Conservation (phyloP, 1,140 invertebrate genomes). For the Himalopsyche phryganea region DNA sequence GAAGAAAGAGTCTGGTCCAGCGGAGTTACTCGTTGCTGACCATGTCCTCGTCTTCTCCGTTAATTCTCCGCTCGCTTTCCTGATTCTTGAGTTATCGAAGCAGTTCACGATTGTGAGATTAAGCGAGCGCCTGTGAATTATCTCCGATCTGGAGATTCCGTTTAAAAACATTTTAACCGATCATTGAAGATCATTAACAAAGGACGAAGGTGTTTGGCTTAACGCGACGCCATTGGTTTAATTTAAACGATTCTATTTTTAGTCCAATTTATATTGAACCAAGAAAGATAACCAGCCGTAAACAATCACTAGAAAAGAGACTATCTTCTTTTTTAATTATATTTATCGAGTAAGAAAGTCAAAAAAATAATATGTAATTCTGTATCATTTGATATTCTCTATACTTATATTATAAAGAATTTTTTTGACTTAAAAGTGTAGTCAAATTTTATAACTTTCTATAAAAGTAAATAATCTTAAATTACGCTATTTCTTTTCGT, state of each 20-base stretch:
- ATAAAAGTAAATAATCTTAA: no score
- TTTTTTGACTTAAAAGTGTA: no score
- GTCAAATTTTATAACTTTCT: no score
- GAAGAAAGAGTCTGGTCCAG: not conserved
- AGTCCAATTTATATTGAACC: no score
- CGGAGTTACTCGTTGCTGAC: conserved; percentile 3
- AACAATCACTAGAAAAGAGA: no score
- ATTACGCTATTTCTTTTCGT: no score
- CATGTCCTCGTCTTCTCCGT: not conserved
- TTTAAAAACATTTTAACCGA: conserved; percentile 16
- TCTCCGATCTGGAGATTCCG: conserved; percentile 13
- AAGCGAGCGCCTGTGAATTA: conserved; percentile 25
- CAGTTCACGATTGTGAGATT: conserved; percentile 26
- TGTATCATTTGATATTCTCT: no score
- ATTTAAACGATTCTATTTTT: not conserved
- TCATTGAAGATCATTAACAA: conserved; percentile 16
- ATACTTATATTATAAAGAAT: no score
- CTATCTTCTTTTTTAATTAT: no score
- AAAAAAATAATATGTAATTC: no score
- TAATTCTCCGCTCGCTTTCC: conserved; percentile 11
- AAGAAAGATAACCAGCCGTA: no score
- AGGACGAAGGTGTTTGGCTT: not conserved
- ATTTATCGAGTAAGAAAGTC: no score
- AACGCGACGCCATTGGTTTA: not conserved
- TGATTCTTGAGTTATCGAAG: conserved; percentile 17